Conservation (phyloP, 1,140 invertebrate species). For the Phthorimaea operculella region DNA sequence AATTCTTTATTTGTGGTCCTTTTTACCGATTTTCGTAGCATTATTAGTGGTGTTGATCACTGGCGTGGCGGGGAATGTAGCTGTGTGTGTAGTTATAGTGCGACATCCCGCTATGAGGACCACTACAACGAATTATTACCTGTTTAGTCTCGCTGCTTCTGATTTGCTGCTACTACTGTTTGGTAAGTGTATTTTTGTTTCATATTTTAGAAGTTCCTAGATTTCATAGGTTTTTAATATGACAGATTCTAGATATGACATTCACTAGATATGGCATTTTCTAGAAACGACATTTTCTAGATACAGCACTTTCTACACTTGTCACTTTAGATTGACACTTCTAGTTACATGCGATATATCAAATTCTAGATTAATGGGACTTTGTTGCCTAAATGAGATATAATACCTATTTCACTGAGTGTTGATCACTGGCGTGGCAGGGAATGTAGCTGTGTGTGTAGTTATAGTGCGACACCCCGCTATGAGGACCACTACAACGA, state of each 20-base stretch:
- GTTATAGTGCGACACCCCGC: slow-evolving; percentile 86
- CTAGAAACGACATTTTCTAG: too few species aligned
- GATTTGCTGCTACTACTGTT: slow-evolving; percentile 79
- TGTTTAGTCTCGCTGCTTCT: slow-evolving; percentile 87
- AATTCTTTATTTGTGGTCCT: slow-evolving; percentile 45
- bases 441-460: slow-evolving; percentile 89
- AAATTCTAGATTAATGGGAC: too few species aligned
- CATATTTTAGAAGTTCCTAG: background rate
- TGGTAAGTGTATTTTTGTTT: slow-evolving; percentile 67
- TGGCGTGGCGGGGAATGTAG: slow-evolving; percentile 87
- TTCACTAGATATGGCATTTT: background rate
- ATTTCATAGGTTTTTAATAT: too few species aligned
- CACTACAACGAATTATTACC: slow-evolving; percentile 91
- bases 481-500: slow-evolving; percentile 84
- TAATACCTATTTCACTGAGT: slow-evolving; percentile 79
- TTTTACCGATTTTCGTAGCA: slow-evolving; percentile 76
- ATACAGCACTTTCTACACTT: too few species aligned
- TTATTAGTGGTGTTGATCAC: slow-evolving; percentile 86
- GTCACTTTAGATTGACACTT: too few species aligned
- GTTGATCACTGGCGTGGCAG: slow-evolving; percentile 86
- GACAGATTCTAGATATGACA: too few species aligned
- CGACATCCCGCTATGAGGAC: slow-evolving; percentile 81
- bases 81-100: slow-evolving; percentile 90
- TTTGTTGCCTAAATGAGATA: too few species aligned
- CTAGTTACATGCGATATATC: too few species aligned